Evolutionary conservation across 1,140 invertebrate genomes (phyloP), one percentile per base, ranked within the genome.

Genomic region (Habropoda laboriosa): DNA sequence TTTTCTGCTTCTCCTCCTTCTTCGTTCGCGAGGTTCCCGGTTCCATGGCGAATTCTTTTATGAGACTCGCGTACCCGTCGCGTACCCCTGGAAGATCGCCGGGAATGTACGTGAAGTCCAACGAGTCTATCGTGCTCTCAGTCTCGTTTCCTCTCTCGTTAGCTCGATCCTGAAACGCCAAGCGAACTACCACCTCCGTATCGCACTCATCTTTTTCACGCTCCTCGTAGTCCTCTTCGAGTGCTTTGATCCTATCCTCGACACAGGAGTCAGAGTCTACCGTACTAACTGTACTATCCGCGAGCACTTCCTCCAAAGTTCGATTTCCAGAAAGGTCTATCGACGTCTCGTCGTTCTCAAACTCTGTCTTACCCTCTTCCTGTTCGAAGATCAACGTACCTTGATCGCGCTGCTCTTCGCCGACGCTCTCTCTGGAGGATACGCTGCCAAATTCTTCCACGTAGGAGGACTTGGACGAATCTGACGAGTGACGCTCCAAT

Each of bases 1-100:
- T 91, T 45, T 91, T 91, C 35, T 90, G 90, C 72, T 92, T 92
- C 60, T 92, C 91, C 21, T 92, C 91, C 38, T 92, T 92, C 35
- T 80, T 86, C 21, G 60, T 5, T 47, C 88, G 89, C 0, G 88
- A 87, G 2, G 86, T 82, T 13, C 57, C 70, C 7, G 42, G 35
- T 5, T 92, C 92, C 92, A 92, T 92, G 0, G 84, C 86, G 57
- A 92, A 89, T 47, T 88, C 87, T 27, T 87, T 88, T 49, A 92
- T 86, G 21, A 92, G 87, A 82, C 83, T 90, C 18, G 91, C 92
- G 88, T 92, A 92, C 27, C 90, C 91, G 89, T 91, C 90, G n/a
- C n/a, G n/a, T 4, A n/a, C 42, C 0, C 27, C 21, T 12, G n/a
- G 27, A 13, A 38, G 24, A 45, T 32, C 63, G n/a, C 32, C 42